Conservation (phyloP, 1,140 invertebrate species). For the Drosophila setifemur region DNA sequence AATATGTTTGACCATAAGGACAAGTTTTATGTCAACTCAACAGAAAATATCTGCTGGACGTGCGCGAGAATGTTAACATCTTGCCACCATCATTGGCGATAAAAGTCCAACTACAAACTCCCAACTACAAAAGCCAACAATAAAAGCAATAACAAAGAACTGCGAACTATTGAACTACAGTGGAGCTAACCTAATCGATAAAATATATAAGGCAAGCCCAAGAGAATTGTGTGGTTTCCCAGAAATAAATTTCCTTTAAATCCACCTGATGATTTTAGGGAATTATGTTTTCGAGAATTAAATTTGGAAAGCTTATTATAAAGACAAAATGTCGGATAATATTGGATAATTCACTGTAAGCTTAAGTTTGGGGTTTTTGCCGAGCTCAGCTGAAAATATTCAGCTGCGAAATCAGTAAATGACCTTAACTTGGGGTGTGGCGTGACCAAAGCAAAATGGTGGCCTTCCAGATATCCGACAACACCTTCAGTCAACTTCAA, state of each 20-base stretch:
- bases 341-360: neutral
- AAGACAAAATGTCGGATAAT: too few relatives aligned
- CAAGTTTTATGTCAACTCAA: constrained; percentile 45
- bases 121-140: constrained; percentile 13
- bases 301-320: too few relatives aligned
- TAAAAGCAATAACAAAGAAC: constrained; percentile 30
- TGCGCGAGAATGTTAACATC: constrained; percentile 25
- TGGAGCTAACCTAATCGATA: neutral
- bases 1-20: constrained; percentile 37
- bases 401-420: constrained; percentile 11
- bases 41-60: constrained; percentile 36
- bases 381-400: constrained; percentile 40
- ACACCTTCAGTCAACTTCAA: constrained; percentile 35
- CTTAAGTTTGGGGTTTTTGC: neutral
- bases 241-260: neutral
- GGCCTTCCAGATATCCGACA: constrained; percentile 1
- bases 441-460: constrained; percentile 11
- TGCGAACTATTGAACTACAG: constrained; percentile 26
- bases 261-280: too few relatives aligned
- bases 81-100: constrained; percentile 16
- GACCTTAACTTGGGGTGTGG: neutral
- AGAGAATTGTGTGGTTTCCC: too few relatives aligned
- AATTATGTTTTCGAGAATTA: too few relatives aligned
- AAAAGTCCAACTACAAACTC: constrained; percentile 19
- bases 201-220: neutral